phyloP scores from a whole-genome alignment of 2,797 vertebrate genomes.

The Argyrosomus regius region DNA sequence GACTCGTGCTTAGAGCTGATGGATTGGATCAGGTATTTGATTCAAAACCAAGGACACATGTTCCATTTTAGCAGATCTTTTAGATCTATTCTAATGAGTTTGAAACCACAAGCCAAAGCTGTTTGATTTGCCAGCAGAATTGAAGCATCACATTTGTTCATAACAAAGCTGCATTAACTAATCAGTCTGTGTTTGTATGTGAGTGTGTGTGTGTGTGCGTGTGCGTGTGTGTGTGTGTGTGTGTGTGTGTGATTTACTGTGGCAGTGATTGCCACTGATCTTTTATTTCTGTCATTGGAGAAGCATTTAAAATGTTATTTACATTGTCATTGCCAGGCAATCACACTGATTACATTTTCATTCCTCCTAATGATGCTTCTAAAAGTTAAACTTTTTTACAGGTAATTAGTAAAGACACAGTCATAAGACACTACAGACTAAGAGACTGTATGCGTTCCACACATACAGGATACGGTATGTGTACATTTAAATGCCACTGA shows the following conservation, averaged over 20 bases:
- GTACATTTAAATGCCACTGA: not conserved
- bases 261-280: conserved; percentile 36
- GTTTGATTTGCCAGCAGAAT: conserved; percentile 76
- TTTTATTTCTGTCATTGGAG: conserved; percentile 33
- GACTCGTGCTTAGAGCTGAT: conserved; percentile 58
- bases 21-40: conserved; percentile 76
- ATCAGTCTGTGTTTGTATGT: conserved; percentile 31
- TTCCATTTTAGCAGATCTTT: conserved; percentile 70
- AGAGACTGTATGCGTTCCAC: not conserved
- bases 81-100: conserved; percentile 74
- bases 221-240: conserved; percentile 1
- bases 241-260: conserved; percentile 46
- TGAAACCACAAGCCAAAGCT: conserved; percentile 69
- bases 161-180: conserved; percentile 71
- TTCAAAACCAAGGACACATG: conserved; percentile 69
- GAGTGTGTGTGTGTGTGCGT: too few species aligned
- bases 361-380: conserved; percentile 1
- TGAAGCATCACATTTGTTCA: conserved; percentile 72
- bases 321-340: conserved; percentile 40
- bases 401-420: not conserved
- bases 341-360: conserved; percentile 37
- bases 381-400: conserved; percentile 9
- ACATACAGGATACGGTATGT: not conserved
- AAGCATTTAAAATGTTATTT: conserved; percentile 52
- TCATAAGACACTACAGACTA: too few species aligned